Conservation (phyloP, 2,797 vertebrate species). For the Monodelphis domestica region DNA sequence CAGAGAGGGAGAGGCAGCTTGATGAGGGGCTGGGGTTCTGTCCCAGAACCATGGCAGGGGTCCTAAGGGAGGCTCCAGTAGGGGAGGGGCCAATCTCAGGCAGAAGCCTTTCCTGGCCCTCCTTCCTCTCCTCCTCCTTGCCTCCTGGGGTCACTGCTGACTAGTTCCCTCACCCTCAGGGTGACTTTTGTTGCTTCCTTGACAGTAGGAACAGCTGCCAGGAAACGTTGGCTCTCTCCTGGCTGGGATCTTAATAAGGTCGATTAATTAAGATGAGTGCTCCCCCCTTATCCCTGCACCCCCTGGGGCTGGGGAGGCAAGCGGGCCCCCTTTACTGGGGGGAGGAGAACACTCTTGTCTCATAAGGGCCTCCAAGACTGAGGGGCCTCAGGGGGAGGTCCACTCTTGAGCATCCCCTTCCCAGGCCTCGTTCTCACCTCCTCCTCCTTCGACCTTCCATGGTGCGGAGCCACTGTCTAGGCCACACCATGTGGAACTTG, state of each 20-base stretch:
- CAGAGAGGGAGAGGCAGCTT: rapidly evolving
- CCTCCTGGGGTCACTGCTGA: not conserved
- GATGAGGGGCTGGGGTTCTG: no score
- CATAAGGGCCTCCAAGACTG: not conserved
- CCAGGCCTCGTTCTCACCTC: not conserved
- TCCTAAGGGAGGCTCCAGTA: not conserved
- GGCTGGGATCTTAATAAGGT: constrained; percentile 66
- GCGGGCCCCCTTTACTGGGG: not conserved
- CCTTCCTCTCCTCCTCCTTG: not conserved
- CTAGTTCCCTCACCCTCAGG: not conserved
- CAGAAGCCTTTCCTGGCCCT: not conserved
- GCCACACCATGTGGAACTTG: not conserved
- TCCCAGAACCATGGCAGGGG: no score
- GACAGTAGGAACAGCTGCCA: constrained; percentile 14
- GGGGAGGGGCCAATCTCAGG: not conserved
- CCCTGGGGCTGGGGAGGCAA: not conserved
- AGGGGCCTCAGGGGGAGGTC: not conserved
- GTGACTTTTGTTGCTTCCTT: constrained; percentile 40
- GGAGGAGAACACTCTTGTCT: no score
- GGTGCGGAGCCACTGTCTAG: no score
- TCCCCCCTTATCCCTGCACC: not conserved
- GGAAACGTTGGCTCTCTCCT: constrained; percentile 52
- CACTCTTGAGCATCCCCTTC: not conserved
- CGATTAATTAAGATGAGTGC: constrained; percentile 70
- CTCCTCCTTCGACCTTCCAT: no score